Percentiles rank a stretch among this genome's conserved stretches.
phyloP scores from a whole-genome alignment of 2,797 vertebrate species.

The Manis crassicaudata region DNA sequence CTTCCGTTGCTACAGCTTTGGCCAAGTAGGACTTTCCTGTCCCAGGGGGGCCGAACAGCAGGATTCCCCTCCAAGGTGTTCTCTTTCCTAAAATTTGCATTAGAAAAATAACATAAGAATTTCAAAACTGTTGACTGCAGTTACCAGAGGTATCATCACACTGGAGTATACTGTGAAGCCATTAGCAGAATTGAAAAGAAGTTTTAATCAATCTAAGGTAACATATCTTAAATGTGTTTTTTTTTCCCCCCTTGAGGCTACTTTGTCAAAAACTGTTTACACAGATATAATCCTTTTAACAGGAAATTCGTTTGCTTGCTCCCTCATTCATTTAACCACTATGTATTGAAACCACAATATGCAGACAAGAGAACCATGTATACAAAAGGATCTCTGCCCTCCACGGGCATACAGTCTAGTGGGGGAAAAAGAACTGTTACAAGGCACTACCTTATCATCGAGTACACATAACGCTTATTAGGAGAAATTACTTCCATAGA shows the following conservation, averaged over 20 bases:
- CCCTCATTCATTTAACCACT: background rate
- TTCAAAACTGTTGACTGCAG: background rate
- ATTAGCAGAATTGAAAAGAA: background rate
- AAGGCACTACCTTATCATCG: background rate
- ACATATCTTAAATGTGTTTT: background rate
- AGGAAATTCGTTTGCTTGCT: background rate
- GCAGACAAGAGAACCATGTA: background rate
- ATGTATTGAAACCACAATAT: background rate
- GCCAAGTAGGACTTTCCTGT: constrained; percentile 99
- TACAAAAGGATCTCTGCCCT: background rate
- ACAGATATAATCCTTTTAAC: background rate
- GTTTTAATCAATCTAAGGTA: background rate
- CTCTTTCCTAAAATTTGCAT: constrained; percentile 91
- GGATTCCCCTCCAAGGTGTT: constrained; percentile 98
- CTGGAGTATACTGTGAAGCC: background rate
- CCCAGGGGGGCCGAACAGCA: constrained; percentile 97
- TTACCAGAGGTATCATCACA: background rate
- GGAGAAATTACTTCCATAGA: background rate
- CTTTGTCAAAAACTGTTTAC: background rate
- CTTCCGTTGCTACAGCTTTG: constrained; percentile 98
- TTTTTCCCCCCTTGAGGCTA: background rate
- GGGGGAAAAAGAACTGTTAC: background rate
- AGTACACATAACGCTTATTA: no score
- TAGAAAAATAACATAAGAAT: constrained; percentile 59
- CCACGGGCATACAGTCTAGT: background rate